Evolutionary conservation across 2,113 vertebrate species (phyloP).

Genomic region (Scolopax mira): DNA sequence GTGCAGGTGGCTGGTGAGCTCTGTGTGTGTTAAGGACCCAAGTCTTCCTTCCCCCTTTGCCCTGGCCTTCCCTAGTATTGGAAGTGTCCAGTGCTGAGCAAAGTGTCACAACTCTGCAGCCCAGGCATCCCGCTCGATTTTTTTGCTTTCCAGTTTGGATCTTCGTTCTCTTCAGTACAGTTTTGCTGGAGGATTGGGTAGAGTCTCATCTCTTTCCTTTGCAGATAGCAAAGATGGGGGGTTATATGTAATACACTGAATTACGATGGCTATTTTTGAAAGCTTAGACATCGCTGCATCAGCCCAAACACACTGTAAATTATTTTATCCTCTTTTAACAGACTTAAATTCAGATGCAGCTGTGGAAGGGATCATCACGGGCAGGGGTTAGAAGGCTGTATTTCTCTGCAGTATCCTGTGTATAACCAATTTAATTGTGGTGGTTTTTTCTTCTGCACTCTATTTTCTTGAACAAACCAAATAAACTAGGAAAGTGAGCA

Average conservation of each 20-base stretch:
- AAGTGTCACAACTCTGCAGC: neutral
- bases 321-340: neutral
- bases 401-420: neutral
- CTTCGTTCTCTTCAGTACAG: neutral
- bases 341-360: neutral
- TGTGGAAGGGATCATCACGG: neutral
- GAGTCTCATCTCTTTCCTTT: neutral
- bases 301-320: neutral
- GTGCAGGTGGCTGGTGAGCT: accelerated
- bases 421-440: neutral
- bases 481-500: neutral
- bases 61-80: no score
- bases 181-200: neutral
- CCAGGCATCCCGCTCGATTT: neutral
- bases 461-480: neutral
- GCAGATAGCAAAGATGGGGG: neutral
- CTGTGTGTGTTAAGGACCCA: accelerated
- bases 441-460: neutral
- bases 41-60: neutral
- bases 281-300: neutral
- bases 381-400: neutral
- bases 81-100: neutral
- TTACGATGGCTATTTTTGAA: neutral
- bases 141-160: neutral
- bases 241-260: neutral